These are phyloP conservation scores for Mycalesis mineus DNA, from an alignment of 2,888 invertebrate genomes.

Conservation along the genomic window DNA sequence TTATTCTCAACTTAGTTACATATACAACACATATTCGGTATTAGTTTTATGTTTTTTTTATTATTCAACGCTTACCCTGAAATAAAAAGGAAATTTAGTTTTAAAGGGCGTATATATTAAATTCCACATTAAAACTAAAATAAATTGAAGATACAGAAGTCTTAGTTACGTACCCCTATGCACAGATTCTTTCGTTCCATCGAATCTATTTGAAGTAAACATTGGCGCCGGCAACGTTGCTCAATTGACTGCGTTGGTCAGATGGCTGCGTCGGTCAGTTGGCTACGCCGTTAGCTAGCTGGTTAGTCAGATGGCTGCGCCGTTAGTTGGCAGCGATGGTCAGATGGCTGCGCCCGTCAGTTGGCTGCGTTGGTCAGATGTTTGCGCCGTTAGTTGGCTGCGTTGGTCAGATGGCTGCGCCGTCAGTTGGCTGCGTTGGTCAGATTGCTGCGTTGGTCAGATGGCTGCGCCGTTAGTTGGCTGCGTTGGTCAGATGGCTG, in stretches of 20 bases:
- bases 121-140: too few relatives aligned
- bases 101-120: too few relatives aligned
- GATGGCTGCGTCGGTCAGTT: not conserved
- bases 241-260: not conserved
- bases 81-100: too few relatives aligned
- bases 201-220: not conserved
- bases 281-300: too few relatives aligned
- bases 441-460: not conserved
- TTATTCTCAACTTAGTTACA: too few relatives aligned
- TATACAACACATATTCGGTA: too few relatives aligned
- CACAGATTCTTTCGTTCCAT: not conserved
- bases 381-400: slow-evolving; percentile 13
- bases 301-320: not conserved
- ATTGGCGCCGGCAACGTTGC: slow-evolving; percentile 3
- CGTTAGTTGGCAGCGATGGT: slow-evolving; percentile 13
- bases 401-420: too few relatives aligned
- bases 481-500: too few relatives aligned
- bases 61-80: too few relatives aligned
- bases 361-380: not conserved
- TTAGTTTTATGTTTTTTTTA: too few relatives aligned
- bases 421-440: too few relatives aligned
- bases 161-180: not conserved
- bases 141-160: too few relatives aligned
- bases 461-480: slow-evolving; percentile 6
- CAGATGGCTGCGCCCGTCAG: not conserved